A percentile compares a stretch with the other conserved stretches of the same genome.
Evolutionary conservation across 2,113 vertebrate genomes (phyloP).

Genomic region (Muntiacus muntjak): DNA sequence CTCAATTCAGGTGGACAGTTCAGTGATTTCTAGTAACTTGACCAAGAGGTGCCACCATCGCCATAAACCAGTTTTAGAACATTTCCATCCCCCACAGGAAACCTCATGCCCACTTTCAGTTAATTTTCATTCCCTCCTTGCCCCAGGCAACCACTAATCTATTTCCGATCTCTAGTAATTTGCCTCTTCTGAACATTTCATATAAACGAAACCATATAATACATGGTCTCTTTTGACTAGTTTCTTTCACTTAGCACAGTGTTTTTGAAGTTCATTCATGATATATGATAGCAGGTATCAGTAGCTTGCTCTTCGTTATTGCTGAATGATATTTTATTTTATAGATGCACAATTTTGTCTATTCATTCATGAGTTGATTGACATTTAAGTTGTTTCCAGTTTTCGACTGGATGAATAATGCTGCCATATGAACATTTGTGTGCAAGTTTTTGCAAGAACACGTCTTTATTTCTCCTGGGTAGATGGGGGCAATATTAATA

Average conservation of each 20-base stretch:
- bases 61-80: not conserved
- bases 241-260: not conserved
- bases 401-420: not conserved
- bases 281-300: not conserved
- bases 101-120: not conserved
- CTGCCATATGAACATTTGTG: not conserved
- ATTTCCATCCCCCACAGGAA: not conserved
- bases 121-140: not conserved
- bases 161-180: not conserved
- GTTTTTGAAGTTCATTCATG: not conserved
- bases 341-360: not conserved
- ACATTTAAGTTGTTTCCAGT: not conserved
- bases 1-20: not conserved
- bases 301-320: not conserved
- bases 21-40: not conserved
- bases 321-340: not conserved
- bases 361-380: not conserved
- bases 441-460: not conserved
- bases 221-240: not conserved
- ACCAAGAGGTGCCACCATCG: not conserved
- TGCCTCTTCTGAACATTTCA: not conserved
- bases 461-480: not conserved
- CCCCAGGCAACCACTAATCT: not conserved
- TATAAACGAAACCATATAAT: not conserved
- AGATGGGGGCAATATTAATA: not conserved